Base-by-base conservation (phyloP, 1,140 invertebrate genomes). In the Hermetia illucens region DNA sequence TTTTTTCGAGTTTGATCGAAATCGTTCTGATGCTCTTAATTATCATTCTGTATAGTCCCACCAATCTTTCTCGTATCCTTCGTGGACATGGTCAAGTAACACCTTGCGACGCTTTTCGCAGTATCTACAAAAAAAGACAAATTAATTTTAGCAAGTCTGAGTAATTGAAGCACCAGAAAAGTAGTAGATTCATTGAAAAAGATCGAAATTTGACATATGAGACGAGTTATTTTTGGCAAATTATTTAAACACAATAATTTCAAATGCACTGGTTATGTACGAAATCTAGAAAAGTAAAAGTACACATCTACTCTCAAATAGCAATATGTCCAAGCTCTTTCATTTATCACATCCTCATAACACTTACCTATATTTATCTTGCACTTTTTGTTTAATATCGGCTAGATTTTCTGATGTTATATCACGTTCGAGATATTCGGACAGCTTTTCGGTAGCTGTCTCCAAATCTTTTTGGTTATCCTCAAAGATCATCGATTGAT, bases 391-490 rank as follows among this genome's bases (percentile, higher is more conserved):
- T 67, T 98, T 98, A 61, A 98, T 96, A 62, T 95, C 91, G 49
- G 86, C 82, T 47, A 97, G 72, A 71, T 97, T 96, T 66, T 96
- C 93, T 50, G 86, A 87, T 40, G 92, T 96, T 52, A 98, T 95
- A 67, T 98, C 92, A 59, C 93, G 71, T 69, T 98, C 94, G 43
- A 98, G 74, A 70, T 97, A 98, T 68, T 97, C 93, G 16, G 90
- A 95, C 37, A 98, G 70, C 46, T 79, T 89, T 70, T 98, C 94
- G 5, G 93, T 98, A 37, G 92, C 90, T 52, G 82, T 85, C 66
- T 98, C 93, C 42, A 98, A 71, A 73, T 98, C 94, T 58, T 84
- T 85, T 72, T 98, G 95, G 74, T 98, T 98, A 62, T 94, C 91
- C 71, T 97, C 93, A 71, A 98, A 98, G 54, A 98, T 95, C 61